Base-by-base conservation (phyloP, 1,140 invertebrate species). In the Eulimnadia texana region DNA sequence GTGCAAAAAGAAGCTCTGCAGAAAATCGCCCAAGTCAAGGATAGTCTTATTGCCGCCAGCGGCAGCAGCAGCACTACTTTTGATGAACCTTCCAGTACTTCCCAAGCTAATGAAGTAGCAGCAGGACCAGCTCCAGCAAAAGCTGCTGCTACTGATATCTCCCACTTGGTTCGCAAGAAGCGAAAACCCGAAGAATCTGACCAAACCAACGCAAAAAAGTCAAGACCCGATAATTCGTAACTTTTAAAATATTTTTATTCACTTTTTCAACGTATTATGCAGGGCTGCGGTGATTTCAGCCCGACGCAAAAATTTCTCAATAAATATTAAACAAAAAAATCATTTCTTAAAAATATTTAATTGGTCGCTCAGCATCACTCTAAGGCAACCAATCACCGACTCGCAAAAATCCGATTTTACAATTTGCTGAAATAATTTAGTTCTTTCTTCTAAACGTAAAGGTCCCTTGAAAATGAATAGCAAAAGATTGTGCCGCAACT, bases 141-240 rank as follows among this genome's bases (percentile, higher is more conserved):
- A n/a, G 78, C 77, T 69, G 74, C 78, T 24, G 78, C 74, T 0
- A 81, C 78, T 19, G 78, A 87, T 67, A 87, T 87, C 60, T 83
- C 82, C 0, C 84, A 88, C 70, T 74, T 87, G 24, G 81, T 88
- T 23, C 81, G 83, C 62, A 80, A 84, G 66, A 85, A 86, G 28
- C 24, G 60, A 9, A 61, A 61, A 51, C 60, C 60, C 3, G 60
- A 61, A 1, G 60, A 61, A 3, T 22, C 19, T 20, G 24, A 58
- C 3, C 9, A 22, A 25, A 20, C 24, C 22, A 20, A 9, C 27
- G n/a, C 10, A 16, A 58, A 58, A n/a, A 58, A 42, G 19, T 22
- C 20, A 16, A 60, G 58, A 47, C 25, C 19, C 19, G 57, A 42
- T 50, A 33, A 61, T 6, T 42, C 16, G 6, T 16, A 42, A 16